Evolutionary conservation across 2,113 vertebrate species (phyloP).

Genomic region (Spea bombifrons): DNA sequence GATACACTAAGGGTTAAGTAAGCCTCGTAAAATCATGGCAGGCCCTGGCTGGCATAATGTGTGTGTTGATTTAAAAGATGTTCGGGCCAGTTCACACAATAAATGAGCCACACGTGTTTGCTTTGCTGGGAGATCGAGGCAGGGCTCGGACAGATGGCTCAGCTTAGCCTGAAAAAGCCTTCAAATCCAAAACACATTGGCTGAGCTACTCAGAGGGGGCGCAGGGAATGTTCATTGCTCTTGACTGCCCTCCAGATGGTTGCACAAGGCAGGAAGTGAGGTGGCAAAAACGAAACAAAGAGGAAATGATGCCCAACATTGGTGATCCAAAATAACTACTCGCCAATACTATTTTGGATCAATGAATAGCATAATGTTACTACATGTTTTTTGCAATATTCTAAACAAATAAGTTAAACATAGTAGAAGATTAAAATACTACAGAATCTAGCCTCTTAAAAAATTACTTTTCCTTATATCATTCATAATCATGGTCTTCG

Average conservation of each 20-base stretch:
- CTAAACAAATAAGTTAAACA: no score
- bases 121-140: conserved; percentile 37
- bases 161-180: conserved; percentile 46
- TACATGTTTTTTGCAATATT: not conserved
- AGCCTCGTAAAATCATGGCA: conserved; percentile 32
- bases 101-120: conserved; percentile 43
- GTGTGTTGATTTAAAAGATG: conserved; percentile 43
- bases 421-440: no score
- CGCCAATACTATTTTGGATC: not conserved
- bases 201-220: conserved; percentile 28
- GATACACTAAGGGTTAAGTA: conserved; percentile 27
- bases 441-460: no score
- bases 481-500: no score
- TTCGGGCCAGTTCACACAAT: conserved; percentile 38
- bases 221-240: conserved; percentile 18
- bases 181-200: conserved; percentile 47
- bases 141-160: conserved; percentile 45
- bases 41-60: conserved; percentile 42
- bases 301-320: not conserved
- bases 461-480: no score
- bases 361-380: not conserved
- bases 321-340: not conserved
- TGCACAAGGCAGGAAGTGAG: conserved; percentile 38
- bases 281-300: conserved; percentile 30
- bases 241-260: conserved; percentile 39